Base-by-base conservation (phyloP, 2,797 vertebrate species). In the Mycteria americana region DNA sequence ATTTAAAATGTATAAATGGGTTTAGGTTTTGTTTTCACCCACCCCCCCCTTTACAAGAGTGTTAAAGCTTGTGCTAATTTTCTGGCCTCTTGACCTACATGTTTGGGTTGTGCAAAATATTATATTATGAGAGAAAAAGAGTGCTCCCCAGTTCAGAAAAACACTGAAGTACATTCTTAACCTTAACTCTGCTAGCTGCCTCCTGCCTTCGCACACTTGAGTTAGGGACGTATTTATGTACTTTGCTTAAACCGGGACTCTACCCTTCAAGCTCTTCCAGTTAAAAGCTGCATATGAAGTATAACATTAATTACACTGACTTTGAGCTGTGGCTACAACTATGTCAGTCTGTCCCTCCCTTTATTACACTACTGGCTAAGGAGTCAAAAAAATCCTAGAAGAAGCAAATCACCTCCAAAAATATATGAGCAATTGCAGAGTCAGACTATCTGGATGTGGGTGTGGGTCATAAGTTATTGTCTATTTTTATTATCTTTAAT, bases 61-160 rank as follows among this genome's bases (percentile, higher is more conserved):
- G 56, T 76, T 93, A 76, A 64, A 85, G 91, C 70, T 73, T 17
- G 80, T 41, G 79, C 59, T 94, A 85, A 92, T 95, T 95, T 93
- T 92, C 89, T 90, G 65, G 46, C 88, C 89, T 94, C 54, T 75
- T 76, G 92, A 96, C 92, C 91, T 79, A 73, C n/a, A 30, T 83
- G 85, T 82, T 89, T 89, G 41, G 27, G 39, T 65, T 85, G 57
- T 78, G 70, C 48, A 88, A 95, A 96, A 85, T 81, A 85, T 64
- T 82, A 17, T 31, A 85, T 89, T 74, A 59, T 30, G 80, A 48
- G 37, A 63, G 43, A 33, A 59, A 81, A 89, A 57, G 76, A 68
- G 46, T 22, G 11, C 8, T 75, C 50, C 46, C 21, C 73, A 48
- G 51, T 33, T 75, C 86, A 88, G 65, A 43, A 85, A 85, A 95